A percentile compares a stretch with the other conserved stretches of the same genome.
These are phyloP conservation scores for Podarcis raffonei DNA, from an alignment of 2,113 vertebrate species.

Conservation along the genomic window DNA sequence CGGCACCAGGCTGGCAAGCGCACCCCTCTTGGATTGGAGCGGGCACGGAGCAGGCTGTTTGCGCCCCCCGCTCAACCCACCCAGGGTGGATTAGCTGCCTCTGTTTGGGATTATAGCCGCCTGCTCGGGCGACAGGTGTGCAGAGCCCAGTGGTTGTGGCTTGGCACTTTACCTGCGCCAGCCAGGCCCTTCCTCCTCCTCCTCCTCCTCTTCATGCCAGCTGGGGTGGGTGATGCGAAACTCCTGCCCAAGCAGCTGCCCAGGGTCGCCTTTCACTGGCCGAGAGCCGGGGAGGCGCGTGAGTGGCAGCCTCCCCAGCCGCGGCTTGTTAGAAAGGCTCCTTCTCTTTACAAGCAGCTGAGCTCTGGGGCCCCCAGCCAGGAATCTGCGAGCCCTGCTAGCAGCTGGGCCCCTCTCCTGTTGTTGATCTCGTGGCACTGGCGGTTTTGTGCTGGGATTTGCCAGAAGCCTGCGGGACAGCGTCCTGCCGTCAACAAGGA, in stretches of 20 bases:
- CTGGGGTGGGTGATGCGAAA: accelerated
- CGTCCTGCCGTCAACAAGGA: no score
- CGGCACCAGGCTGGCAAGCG: background rate
- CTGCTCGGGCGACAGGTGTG: accelerated
- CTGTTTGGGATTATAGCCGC: accelerated
- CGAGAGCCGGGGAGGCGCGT: background rate
- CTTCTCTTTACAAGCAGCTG: background rate
- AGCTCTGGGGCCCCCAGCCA: background rate
- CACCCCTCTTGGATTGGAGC: background rate
- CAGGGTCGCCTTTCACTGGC: conserved; percentile 30
- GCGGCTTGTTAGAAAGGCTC: no score
- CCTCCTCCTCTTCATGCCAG: accelerated
- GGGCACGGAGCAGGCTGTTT: background rate
- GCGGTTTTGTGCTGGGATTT: background rate
- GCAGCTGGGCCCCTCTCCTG: background rate
- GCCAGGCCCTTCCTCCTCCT: background rate
- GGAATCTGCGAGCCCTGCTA: background rate
- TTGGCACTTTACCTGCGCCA: background rate
- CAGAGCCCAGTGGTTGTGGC: no score
- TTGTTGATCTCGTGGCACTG: background rate
- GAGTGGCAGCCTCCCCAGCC: no score
- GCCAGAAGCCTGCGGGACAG: background rate
- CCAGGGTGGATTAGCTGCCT: background rate
- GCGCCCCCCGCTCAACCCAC: background rate
- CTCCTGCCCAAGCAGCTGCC: conserved; percentile 66